Conservation (phyloP, 2,113 vertebrate species). For the Redunca redunca region DNA sequence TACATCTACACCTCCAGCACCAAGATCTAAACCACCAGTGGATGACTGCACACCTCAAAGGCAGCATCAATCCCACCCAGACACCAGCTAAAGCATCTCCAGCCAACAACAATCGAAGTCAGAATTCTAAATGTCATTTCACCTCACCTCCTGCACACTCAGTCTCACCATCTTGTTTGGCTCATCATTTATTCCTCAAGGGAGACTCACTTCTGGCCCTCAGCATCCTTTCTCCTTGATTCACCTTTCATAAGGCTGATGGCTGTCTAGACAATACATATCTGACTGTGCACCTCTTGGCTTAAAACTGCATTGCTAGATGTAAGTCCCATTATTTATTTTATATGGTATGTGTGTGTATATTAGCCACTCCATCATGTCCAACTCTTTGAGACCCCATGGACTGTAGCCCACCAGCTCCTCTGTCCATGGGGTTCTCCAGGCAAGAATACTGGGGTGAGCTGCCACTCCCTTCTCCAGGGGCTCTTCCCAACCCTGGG, state of each 20-base stretch:
- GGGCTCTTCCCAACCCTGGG: background rate
- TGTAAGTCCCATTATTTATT: background rate
- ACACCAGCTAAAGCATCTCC: background rate
- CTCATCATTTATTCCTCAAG: background rate
- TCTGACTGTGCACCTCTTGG: too few species aligned
- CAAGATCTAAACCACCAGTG: background rate
- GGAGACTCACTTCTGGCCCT: background rate
- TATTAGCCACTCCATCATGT: background rate
- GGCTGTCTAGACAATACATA: background rate
- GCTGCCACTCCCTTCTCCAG: background rate
- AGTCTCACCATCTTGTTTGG: background rate
- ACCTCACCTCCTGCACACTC: too few species aligned
- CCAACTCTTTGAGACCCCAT: background rate
- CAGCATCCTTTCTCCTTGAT: background rate
- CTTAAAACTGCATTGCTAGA: background rate
- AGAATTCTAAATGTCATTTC: too few species aligned
- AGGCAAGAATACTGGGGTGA: background rate
- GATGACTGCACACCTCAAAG: background rate
- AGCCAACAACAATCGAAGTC: fast-evolving
- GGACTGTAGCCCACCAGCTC: background rate
- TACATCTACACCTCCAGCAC: too few species aligned
- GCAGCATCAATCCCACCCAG: background rate
- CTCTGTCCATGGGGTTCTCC: background rate
- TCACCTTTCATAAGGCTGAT: fast-evolving
- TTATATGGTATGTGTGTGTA: background rate